Conservation (phyloP, 2,113 vertebrate species). For the Cacatua alba region DNA sequence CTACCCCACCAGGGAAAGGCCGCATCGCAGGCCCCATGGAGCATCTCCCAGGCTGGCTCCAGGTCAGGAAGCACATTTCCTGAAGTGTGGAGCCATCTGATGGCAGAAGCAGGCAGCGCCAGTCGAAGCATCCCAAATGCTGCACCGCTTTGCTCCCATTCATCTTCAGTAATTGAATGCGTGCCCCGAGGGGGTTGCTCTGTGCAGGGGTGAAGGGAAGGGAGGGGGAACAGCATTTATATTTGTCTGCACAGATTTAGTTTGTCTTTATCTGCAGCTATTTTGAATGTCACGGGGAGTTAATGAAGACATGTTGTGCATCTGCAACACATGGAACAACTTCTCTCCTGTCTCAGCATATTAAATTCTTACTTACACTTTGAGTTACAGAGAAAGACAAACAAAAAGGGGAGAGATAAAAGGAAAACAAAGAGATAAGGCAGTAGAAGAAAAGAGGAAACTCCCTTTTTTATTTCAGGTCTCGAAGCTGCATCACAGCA, state of each 20-base stretch:
- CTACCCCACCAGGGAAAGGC: not conserved
- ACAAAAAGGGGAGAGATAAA: slow-evolving; percentile 1
- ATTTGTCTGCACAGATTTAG: slow-evolving; percentile 70
- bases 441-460: not conserved
- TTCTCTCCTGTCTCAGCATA: slow-evolving; percentile 65
- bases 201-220: not conserved
- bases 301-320: slow-evolving; percentile 77
- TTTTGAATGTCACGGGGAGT: slow-evolving; percentile 77
- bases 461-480: not conserved
- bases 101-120: slow-evolving; percentile 10
- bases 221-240: slow-evolving; percentile 1
- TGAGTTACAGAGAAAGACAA: slow-evolving; percentile 17
- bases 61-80: not conserved
- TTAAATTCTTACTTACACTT: slow-evolving; percentile 60
- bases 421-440: not conserved
- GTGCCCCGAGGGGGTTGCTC: slow-evolving; percentile 52
- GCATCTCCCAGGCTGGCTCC: not conserved
- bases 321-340: slow-evolving; percentile 54
- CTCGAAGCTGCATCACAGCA: not conserved
- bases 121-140: not conserved
- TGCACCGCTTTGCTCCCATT: slow-evolving; percentile 39
- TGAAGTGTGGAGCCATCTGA: slow-evolving; percentile 69
- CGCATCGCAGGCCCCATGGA: rapidly evolving
- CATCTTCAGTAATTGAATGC: slow-evolving; percentile 66
- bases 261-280: slow-evolving; percentile 73